Evolutionary conservation across 2,888 invertebrate species (phyloP), one percentile per base, ranked within the genome.

Genomic region (Himalopsyche tibetana): DNA sequence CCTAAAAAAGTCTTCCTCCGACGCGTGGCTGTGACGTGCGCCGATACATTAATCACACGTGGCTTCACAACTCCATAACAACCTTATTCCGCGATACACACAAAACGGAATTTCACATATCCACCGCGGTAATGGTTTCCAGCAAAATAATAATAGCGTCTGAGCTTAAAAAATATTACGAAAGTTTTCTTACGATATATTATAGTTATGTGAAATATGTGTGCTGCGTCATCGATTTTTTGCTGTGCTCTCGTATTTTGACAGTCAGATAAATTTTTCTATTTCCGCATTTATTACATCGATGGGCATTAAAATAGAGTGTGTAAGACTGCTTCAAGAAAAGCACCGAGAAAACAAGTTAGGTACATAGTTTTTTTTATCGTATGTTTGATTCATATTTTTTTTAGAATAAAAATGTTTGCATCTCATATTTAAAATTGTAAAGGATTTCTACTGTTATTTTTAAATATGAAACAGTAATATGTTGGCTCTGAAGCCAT

Each of bases 21-120:
- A 19, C n/a, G 63, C 63, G 63, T 82, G 84, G 51, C 42, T 17
- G 81, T 84, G 84, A 84, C 84, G 56, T 45, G 81, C 55, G 80
- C 42, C 80, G 55, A 84, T 55, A 84, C 81, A 84, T 84, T 84
- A 84, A 84, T 84, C 84, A 84, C 55, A 55, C 55, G 28, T 82
- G 63, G 63, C 63, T 63, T 63, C 63, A 63, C 63, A 63, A 63
- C 63, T 63, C 63, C 63, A 63, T 63, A 63, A 63, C 63, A 63
- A 63, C 63, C 63, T 63, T 28, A 63, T 63, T 63, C 63, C 63
- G 63, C 63, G 63, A 63, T 63, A 63, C 63, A 63, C 63, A 63
- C 63, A 63, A 63, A 19, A 63, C 63, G 63, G 28, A 63, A 19
- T 63, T 63, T 63, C 63, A 63, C 63, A 63, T 63, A 63, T 63